These are phyloP conservation scores for Sebastes jordani DNA, from an alignment of 2,797 vertebrate genomes.

Conservation along the genomic window DNA sequence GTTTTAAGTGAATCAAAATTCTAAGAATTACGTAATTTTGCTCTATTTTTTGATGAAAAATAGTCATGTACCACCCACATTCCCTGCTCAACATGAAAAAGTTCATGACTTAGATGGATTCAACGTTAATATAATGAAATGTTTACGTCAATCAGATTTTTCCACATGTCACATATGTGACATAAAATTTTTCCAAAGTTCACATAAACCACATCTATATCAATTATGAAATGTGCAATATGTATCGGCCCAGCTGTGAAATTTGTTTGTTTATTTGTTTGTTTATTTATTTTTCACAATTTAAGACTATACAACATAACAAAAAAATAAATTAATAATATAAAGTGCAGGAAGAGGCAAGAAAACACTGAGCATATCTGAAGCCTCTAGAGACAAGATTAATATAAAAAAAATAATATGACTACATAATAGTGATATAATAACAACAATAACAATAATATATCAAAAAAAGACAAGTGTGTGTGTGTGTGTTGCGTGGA, in stretches of 20 bases:
- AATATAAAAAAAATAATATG: no score
- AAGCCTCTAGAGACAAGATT: no score
- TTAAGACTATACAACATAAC: no score
- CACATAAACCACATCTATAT: background rate
- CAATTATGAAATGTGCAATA: background rate
- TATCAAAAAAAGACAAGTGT: no score
- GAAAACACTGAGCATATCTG: no score
- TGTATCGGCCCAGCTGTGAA: background rate
- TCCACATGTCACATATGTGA: background rate
- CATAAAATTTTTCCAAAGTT: background rate
- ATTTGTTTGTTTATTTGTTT: no score
- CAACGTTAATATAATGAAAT: background rate
- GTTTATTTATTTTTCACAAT: no score
- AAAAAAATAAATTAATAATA: no score
- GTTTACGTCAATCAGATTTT: background rate
- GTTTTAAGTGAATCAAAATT: background rate
- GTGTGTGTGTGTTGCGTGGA: no score
- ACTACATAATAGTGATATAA: no score
- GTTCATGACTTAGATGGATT: background rate
- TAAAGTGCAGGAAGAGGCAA: no score
- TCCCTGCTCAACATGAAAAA: background rate
- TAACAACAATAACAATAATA: no score
- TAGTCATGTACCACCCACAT: background rate
- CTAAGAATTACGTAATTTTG: background rate
- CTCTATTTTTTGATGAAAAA: background rate